Percentiles rank a stretch among this genome's conserved stretches.
Conservation (phyloP, 2,797 vertebrate genomes). For the Morus bassanus region DNA sequence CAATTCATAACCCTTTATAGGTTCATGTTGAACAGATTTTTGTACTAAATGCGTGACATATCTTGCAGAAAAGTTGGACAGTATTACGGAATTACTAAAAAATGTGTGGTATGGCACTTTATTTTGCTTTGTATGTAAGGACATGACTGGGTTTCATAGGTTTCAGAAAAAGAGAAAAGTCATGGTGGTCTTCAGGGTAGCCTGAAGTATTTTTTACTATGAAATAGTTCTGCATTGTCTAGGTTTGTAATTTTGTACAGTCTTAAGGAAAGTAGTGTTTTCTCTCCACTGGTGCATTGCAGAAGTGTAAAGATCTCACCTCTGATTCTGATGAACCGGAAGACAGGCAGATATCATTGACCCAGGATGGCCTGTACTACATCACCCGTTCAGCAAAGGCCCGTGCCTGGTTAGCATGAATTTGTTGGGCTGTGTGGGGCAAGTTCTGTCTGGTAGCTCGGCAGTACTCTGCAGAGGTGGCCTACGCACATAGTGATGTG, state of each 20-base stretch:
- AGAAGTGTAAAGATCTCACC: background rate
- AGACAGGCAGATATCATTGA: background rate
- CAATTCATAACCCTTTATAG: background rate
- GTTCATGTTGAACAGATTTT: background rate
- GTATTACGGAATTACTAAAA: background rate
- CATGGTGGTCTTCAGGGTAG: background rate
- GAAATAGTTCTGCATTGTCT: background rate
- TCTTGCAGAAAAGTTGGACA: background rate
- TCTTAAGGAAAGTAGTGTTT: background rate
- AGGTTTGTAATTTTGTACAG: background rate
- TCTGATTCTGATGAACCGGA: background rate
- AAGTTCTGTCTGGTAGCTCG: background rate
- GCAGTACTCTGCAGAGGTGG: too few species aligned
- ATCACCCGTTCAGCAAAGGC: background rate
- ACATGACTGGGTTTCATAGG: background rate
- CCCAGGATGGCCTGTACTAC: accelerated
- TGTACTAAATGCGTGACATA: background rate
- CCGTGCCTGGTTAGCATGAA: too few species aligned
- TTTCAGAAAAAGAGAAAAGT: background rate
- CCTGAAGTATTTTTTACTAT: background rate
- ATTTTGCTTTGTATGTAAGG: background rate
- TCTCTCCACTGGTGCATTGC: background rate
- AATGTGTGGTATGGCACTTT: background rate
- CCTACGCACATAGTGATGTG: accelerated
- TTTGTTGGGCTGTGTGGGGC: accelerated